Percentiles rank a stretch among this genome's conserved stretches.
These are phyloP conservation scores for Rynchops niger DNA, from an alignment of 2,113 vertebrate species.

Conservation along the genomic window DNA sequence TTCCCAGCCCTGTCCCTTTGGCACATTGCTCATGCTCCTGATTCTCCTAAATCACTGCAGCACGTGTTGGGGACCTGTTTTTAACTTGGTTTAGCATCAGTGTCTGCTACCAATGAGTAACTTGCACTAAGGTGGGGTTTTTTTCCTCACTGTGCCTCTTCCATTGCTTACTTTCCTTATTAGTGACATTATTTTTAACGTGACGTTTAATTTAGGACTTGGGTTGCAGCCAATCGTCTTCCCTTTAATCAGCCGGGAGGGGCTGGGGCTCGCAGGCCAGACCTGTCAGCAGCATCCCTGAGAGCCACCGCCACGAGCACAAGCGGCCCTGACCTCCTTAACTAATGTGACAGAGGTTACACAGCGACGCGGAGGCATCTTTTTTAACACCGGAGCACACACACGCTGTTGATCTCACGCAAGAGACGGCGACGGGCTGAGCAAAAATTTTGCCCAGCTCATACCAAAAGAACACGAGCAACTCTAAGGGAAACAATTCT, in stretches of 20 bases:
- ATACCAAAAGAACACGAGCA: background rate
- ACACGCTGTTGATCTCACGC: background rate
- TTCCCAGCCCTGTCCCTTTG: background rate
- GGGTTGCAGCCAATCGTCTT: background rate
- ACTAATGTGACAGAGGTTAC: background rate
- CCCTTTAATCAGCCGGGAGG: background rate
- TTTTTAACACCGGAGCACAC: background rate
- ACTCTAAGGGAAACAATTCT: background rate
- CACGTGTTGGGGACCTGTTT: background rate
- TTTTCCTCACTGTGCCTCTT: background rate
- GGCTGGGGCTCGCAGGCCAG: background rate
- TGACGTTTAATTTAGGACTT: background rate
- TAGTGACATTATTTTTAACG: background rate
- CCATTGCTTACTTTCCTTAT: background rate
- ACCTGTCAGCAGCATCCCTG: background rate
- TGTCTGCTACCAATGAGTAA: background rate
- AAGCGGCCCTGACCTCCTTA: background rate
- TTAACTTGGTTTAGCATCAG: background rate
- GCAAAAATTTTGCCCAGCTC: background rate
- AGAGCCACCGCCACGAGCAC: rapidly evolving
- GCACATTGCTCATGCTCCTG: background rate
- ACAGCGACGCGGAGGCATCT: background rate
- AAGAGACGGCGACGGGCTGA: background rate
- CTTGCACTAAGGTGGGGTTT: background rate
- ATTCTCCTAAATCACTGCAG: background rate